A percentile compares a stretch with the other conserved stretches of the same genome.
Conservation (phyloP, 2,797 vertebrate species). For the Balearica regulorum region DNA sequence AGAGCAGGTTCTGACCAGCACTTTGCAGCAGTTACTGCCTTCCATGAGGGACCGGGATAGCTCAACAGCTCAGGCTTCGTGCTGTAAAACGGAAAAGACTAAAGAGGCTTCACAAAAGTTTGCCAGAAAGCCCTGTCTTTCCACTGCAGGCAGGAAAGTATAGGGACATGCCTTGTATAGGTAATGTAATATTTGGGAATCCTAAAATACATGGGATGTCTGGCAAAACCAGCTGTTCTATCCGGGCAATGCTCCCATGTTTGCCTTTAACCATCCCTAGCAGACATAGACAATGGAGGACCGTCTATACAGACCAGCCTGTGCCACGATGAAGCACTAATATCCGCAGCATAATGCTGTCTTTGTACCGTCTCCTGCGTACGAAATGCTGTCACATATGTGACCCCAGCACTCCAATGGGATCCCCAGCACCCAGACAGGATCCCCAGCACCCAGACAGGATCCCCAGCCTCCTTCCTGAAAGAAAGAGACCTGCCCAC, state of each 20-base stretch:
- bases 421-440: not conserved
- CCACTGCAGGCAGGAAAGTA: not conserved
- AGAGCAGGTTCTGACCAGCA: not conserved
- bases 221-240: not conserved
- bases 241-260: not conserved
- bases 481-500: not conserved
- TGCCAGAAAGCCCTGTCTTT: not conserved
- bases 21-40: not conserved
- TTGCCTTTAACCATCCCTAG: not conserved
- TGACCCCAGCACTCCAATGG: accelerated
- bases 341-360: not conserved
- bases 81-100: not conserved
- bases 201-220: not conserved
- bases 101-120: not conserved
- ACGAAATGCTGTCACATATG: not conserved
- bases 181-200: not conserved
- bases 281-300: not conserved
- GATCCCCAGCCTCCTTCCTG: not conserved
- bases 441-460: not conserved
- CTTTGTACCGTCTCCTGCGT: not conserved
- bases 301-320: not conserved
- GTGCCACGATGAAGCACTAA: not conserved
- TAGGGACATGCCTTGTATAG: not conserved
- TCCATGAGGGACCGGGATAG: not conserved
- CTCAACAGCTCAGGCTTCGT: not conserved